phyloP scores from a whole-genome alignment of 1,140 invertebrate species.

The Onthophagus taurus region DNA sequence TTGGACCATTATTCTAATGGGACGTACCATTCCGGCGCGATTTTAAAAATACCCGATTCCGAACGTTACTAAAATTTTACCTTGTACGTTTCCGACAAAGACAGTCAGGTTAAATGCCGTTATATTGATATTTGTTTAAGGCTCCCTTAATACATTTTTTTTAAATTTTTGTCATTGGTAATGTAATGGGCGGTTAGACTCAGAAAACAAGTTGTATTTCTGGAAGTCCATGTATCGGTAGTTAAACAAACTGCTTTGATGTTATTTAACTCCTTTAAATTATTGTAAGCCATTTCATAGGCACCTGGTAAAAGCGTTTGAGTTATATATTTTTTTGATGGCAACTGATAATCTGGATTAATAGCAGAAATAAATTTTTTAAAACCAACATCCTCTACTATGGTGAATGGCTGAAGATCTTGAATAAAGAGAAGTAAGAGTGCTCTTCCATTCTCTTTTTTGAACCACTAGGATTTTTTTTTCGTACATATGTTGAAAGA shows the following conservation, averaged over 20 bases:
- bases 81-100: too few species aligned
- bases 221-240: too few species aligned
- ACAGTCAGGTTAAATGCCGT: too few species aligned
- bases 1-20: too few species aligned
- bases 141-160: too few species aligned
- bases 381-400: conserved; percentile 29
- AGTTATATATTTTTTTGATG: conserved; percentile 20
- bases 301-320: conserved; percentile 15
- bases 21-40: too few species aligned
- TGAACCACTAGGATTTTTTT: not conserved
- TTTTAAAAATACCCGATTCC: too few species aligned
- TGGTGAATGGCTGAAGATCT: conserved; percentile 28
- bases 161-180: too few species aligned
- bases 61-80: too few species aligned
- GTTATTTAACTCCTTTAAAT: not conserved
- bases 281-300: conserved; percentile 1
- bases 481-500: not conserved
- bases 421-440: conserved; percentile 16
- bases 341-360: conserved; percentile 28
- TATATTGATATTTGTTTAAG: too few species aligned
- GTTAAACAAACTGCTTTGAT: conserved; percentile 8
- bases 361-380: conserved; percentile 21
- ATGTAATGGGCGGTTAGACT: too few species aligned
- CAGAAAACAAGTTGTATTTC: too few species aligned
- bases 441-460: conserved; percentile 2